phyloP scores from a whole-genome alignment of 2,113 vertebrate genomes.

The Ammodytes marinus region DNA sequence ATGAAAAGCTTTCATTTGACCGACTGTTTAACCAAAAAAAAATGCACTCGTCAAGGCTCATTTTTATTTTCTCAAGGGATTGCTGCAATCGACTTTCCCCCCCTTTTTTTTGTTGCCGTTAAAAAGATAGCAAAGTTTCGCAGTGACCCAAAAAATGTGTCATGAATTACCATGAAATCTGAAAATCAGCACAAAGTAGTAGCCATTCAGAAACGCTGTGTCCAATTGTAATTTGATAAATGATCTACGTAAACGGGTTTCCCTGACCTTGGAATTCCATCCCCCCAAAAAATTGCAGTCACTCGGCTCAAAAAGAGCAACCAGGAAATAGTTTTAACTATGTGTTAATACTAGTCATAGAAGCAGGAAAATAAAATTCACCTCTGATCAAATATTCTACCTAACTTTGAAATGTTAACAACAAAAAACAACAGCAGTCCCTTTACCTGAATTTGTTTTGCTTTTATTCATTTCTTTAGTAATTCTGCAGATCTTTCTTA shows the following conservation, averaged over 20 bases:
- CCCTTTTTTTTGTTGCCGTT: neutral
- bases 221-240: conserved; percentile 3
- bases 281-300: neutral
- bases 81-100: neutral
- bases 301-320: neutral
- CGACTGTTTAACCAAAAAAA: conserved; percentile 1
- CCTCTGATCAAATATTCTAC: neutral
- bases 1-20: conserved; percentile 33
- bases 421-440: neutral
- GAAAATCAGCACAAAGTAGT: neutral
- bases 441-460: neutral
- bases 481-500: neutral
- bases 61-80: neutral
- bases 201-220: neutral
- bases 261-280: conserved; percentile 39
- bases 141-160: neutral
- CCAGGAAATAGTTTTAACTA: conserved; percentile 26
- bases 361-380: conserved; percentile 11
- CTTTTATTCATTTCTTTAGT: conserved; percentile 1
- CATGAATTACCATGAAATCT: neutral
- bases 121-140: neutral
- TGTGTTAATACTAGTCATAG: conserved; percentile 12
- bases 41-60: neutral
- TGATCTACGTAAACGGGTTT: neutral
- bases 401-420: neutral